Conservation (phyloP, 2,888 invertebrate genomes). For the Drosophila lacicola region DNA sequence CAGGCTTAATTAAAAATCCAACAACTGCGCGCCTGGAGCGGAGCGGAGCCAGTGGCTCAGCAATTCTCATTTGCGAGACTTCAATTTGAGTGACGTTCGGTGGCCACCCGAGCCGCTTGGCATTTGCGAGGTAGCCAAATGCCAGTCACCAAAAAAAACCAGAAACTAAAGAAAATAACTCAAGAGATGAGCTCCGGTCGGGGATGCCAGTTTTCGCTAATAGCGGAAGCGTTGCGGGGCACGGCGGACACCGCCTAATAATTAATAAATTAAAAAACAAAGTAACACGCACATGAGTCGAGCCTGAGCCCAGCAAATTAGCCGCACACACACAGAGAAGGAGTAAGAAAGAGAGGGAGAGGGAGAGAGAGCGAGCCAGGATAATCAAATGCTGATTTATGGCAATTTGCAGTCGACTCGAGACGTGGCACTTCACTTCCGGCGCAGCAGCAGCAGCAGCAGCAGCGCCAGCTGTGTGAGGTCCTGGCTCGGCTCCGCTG, state of each 20-base stretch:
- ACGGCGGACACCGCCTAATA: slow-evolving; percentile 65
- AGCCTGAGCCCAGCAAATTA: slow-evolving; percentile 13
- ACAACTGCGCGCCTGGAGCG: slow-evolving; percentile 56
- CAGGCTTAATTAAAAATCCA: slow-evolving; percentile 79
- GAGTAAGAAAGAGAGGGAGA: not conserved
- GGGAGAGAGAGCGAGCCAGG: slow-evolving; percentile 37
- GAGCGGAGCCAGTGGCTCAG: slow-evolving; percentile 24
- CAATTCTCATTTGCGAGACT: slow-evolving; percentile 77
- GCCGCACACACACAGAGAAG: slow-evolving; percentile 12
- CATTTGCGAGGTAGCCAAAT: slow-evolving; percentile 69
- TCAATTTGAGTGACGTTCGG: slow-evolving; percentile 77
- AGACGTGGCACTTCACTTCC: slow-evolving; percentile 50
- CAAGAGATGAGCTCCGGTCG: slow-evolving; percentile 19
- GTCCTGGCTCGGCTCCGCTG: slow-evolving; percentile 59
- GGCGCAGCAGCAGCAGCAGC: slow-evolving; percentile 63
- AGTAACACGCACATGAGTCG: slow-evolving; percentile 68
- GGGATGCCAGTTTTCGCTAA: slow-evolving; percentile 58
- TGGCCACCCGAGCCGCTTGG: slow-evolving; percentile 68
- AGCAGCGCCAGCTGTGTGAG: slow-evolving; percentile 75
- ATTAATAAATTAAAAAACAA: slow-evolving; percentile 78
- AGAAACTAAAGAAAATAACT: slow-evolving; percentile 9
- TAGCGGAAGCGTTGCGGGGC: slow-evolving; percentile 71
- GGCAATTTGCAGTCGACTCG: slow-evolving; percentile 61
- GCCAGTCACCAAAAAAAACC: slow-evolving; percentile 52
- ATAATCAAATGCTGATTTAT: slow-evolving; percentile 81